Conservation (phyloP, 1,140 invertebrate genomes). For the Lasaia peninsularis region DNA sequence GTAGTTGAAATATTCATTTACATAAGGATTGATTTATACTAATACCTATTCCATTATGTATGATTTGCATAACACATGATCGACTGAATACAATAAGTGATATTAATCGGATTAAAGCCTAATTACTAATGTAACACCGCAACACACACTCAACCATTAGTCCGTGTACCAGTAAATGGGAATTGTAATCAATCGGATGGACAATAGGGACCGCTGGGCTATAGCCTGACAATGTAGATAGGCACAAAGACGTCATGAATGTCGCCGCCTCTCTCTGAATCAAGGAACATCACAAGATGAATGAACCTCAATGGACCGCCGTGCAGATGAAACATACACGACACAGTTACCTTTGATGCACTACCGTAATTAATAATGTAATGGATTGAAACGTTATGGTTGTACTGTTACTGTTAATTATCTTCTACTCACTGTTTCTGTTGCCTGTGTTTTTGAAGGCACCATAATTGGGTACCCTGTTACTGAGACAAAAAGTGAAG, state of each 20-base stretch:
- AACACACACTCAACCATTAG: constrained; percentile 24
- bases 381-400: neutral
- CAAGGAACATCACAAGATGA: constrained; percentile 36
- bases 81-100: constrained; percentile 40
- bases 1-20: too few species aligned
- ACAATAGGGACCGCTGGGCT: constrained; percentile 43
- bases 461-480: too few species aligned
- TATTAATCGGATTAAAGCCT: constrained; percentile 51
- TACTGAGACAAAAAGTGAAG: too few species aligned
- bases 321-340: neutral
- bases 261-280: constrained; percentile 37
- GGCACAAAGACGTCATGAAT: constrained; percentile 43
- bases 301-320: constrained; percentile 24
- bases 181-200: constrained; percentile 50
- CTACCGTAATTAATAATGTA: constrained; percentile 1
- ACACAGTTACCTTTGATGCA: neutral
- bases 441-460: too few species aligned
- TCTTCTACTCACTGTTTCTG: too few species aligned
- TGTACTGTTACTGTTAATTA: neutral
- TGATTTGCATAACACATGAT: neutral
- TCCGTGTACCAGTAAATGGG: constrained; percentile 33
- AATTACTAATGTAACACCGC: constrained; percentile 16
- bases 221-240: constrained; percentile 32
- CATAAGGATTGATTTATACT: neutral
- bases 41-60: neutral